These are phyloP conservation scores for Drosophila mettleri DNA, from an alignment of 2,888 invertebrate genomes.

Conservation along the genomic window DNA sequence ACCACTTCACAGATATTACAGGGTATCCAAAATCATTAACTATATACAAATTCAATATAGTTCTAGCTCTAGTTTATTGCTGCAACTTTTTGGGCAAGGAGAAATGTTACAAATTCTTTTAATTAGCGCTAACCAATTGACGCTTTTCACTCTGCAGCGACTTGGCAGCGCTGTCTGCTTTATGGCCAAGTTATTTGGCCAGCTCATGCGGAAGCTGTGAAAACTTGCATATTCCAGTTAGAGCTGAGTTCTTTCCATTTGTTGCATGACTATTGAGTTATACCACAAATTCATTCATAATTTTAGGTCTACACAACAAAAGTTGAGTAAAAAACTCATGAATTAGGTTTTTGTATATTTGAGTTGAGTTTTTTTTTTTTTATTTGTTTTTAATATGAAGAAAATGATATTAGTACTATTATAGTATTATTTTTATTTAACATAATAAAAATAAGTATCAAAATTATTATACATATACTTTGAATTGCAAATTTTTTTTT, in stretches of 20 bases:
- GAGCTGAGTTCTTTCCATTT: slow-evolving; percentile 2
- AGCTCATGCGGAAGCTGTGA: slow-evolving; percentile 55
- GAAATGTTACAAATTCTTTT: slow-evolving; percentile 65
- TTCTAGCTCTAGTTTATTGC: slow-evolving; percentile 17
- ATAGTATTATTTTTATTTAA: no score
- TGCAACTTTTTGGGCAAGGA: slow-evolving; percentile 33
- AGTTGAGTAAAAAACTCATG: not conserved
- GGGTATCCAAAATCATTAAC: slow-evolving; percentile 1
- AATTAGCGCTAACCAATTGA: slow-evolving; percentile 72
- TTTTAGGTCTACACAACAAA: not conserved
- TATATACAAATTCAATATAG: slow-evolving; percentile 14
- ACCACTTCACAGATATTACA: not conserved
- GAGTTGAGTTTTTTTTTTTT: not conserved
- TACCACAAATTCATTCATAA: slow-evolving; percentile 36
- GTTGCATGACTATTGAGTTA: not conserved
- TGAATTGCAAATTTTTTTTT: no score
- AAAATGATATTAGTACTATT: no score
- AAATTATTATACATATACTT: no score
- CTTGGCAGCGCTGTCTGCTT: slow-evolving; percentile 7
- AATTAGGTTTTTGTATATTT: not conserved
- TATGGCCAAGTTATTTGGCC: slow-evolving; percentile 27
- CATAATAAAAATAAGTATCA: no score
- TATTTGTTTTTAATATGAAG: no score
- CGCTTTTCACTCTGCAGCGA: slow-evolving; percentile 25
- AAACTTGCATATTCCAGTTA: slow-evolving; percentile 73